These are phyloP conservation scores for Montipora foliosa DNA, from an alignment of 64 coral and sea anemone species.

Conservation along the genomic window DNA sequence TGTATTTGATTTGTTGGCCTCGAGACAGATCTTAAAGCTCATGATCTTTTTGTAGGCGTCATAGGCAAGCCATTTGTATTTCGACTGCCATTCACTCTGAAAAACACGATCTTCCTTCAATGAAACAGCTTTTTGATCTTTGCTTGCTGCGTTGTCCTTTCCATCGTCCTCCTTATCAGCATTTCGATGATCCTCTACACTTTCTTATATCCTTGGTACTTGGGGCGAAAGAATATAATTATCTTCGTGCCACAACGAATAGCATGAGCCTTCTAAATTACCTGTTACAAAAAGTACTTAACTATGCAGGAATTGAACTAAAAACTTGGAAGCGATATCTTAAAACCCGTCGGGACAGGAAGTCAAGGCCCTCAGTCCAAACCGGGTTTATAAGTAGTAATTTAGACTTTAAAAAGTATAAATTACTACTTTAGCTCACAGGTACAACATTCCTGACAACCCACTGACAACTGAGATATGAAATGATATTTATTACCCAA, in stretches of 20 bases:
- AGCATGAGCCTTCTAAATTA: background rate
- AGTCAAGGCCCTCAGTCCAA: no score
- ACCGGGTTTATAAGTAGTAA: no score
- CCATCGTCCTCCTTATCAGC: background rate
- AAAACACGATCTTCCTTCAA: slow-evolving; percentile 10
- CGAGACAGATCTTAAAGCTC: slow-evolving; percentile 27
- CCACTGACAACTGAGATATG: no score
- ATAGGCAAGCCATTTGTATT: slow-evolving; percentile 34
- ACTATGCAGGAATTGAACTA: background rate
- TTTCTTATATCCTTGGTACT: background rate
- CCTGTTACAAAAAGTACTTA: background rate
- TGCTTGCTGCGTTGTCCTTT: slow-evolving; percentile 20
- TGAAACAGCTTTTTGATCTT: background rate
- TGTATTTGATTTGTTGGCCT: slow-evolving; percentile 37
- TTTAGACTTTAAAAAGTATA: no score
- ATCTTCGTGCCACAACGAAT: background rate
- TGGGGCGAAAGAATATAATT: background rate
- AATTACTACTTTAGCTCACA: no score
- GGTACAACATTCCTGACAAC: no score
- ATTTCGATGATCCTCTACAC: background rate
- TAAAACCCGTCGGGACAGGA: no score
- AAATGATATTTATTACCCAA: no score
- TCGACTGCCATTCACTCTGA: slow-evolving; percentile 29
- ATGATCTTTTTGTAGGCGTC: slow-evolving; percentile 5
- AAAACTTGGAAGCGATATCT: no score